Evolutionary conservation across 2,113 vertebrate genomes (phyloP).

Genomic region (Pao palembangensis): DNA sequence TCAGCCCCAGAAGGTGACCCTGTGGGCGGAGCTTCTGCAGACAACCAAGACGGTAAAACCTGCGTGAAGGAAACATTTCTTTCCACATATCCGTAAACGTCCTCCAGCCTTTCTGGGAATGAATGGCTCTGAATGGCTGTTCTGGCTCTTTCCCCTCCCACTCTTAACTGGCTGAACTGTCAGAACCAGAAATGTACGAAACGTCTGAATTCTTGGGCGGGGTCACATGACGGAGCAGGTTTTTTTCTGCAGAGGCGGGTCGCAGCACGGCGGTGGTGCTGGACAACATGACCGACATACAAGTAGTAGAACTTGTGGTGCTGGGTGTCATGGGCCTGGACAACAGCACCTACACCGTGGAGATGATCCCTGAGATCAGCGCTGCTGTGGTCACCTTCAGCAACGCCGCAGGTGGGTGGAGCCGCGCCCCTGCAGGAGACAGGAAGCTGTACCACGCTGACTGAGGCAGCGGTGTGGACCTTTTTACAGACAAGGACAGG

Average conservation of each 20-base stretch:
- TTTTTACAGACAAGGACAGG: conserved; percentile 63
- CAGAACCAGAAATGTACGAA: too few relatives aligned
- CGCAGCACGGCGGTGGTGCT: conserved; percentile 59
- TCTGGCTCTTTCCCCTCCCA: too few relatives aligned
- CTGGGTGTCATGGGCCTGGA: conserved; percentile 72
- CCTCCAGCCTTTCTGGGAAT: too few relatives aligned
- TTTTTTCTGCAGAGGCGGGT: neutral
- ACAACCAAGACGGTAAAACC: neutral
- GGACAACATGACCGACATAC: conserved; percentile 68
- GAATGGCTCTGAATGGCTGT: too few relatives aligned
- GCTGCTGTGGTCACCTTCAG: conserved; percentile 76
- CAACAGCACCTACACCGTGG: conserved; percentile 73
- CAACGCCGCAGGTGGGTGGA: conserved; percentile 71
- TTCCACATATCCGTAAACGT: too few relatives aligned
- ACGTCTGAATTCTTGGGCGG: too few relatives aligned
- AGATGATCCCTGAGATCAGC: conserved; percentile 75
- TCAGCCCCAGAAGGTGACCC: neutral
- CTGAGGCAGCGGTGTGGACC: neutral
- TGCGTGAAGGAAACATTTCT: too few relatives aligned
- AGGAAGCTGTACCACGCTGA: too few relatives aligned
- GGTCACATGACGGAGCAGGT: neutral
- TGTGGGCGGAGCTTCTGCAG: neutral
- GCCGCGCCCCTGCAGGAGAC: neutral
- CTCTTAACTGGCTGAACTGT: too few relatives aligned
- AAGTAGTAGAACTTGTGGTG: conserved; percentile 65